A percentile compares a stretch with the other conserved stretches of the same genome.
phyloP scores from a whole-genome alignment of 2,113 vertebrate genomes.

The zebrafish (Danio rerio) region GRCz12tu NC_133180.1:71226001-71226500 shows the following conservation, averaged over 20 bases:
- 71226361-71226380: conserved; percentile 20
- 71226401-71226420: conserved; percentile 8
- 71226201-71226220: conserved; percentile 16
- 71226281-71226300: conserved; percentile 64
- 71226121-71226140: background rate
- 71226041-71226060: too few relatives aligned
- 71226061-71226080: too few relatives aligned
- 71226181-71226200: conserved; percentile 21
- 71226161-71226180: background rate
- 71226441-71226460: conserved; percentile 8
- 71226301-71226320: conserved; percentile 75
- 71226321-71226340: conserved; percentile 57
- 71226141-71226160: background rate
- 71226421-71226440: conserved; percentile 10
- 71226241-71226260: conserved; percentile 39
- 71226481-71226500: conserved; percentile 3
- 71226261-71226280: conserved; percentile 50
- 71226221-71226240: conserved; percentile 42
- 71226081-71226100: background rate
- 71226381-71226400: conserved; percentile 13
- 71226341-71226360: conserved; percentile 29
- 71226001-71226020: too few relatives aligned
- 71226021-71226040: too few relatives aligned
- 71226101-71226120: too few relatives aligned
- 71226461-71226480: background rate